Evolutionary conservation across 2,888 invertebrate genomes (phyloP), one percentile per base, ranked within the genome.

Genomic region (Pterostichus madidus): DNA sequence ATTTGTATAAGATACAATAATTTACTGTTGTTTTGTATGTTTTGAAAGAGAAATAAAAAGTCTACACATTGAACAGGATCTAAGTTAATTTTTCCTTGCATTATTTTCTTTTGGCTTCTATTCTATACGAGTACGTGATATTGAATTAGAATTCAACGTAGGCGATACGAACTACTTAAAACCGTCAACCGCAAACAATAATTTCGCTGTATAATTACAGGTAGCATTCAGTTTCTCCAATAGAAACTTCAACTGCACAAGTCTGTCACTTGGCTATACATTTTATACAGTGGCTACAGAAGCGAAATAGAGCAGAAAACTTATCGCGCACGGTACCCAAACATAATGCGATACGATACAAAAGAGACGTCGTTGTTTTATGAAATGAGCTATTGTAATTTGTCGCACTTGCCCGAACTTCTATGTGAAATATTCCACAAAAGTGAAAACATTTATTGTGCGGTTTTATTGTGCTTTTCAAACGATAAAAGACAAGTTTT

Each of bases 221-320:
- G 1, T 13, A 39, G n/a, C 64, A 17, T 53, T n/a, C 32, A 46
- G 44, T 79, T 79, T 79, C 79, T 79, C 79, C 39, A 79, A 44
- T 61, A 53, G 75, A 75, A 75, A 79, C 79, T 61, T 46, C 49
- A 3, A 46, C 46, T 71, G 32, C 13, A 13, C 15, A 13, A n/a
- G 52, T 13, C 13, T 13, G 13, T 13, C 52, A 52, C n/a, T 24
- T 59, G 59, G 11, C 59, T 24, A 24, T 24, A 24, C 24, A 24
- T 2, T 1, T 24, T 24, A 24, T 24, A 24, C 24, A 24, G 2
- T 24, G 24, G 3, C 2, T 24, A 24, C 15, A 46, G 44, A 31
- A 8, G 79, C 49, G 46, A 79, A 79, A 79, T 79, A 79, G 79
- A 79, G 79, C 79, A 79, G 61, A 79, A 61, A 79, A 61, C n/a